These are phyloP conservation scores for Varanus salvator DNA, from an alignment of 2,113 vertebrate species.

Conservation along the genomic window DNA sequence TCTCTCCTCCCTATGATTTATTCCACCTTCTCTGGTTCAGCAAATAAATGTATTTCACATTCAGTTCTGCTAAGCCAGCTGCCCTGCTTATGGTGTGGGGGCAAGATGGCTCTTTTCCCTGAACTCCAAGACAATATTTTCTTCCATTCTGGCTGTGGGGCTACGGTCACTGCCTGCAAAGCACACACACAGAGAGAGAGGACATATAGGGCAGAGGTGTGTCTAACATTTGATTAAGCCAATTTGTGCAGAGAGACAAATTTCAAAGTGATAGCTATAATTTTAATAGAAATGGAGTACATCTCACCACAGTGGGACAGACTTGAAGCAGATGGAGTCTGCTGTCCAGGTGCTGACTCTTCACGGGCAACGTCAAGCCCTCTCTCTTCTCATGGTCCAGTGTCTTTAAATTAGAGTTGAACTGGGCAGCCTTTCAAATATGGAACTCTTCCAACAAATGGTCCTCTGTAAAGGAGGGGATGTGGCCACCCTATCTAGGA, in stretches of 20 bases:
- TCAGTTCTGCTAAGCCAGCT: not conserved
- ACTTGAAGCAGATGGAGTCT: too few relatives aligned
- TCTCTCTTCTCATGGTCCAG: too few relatives aligned
- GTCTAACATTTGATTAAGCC: too few relatives aligned
- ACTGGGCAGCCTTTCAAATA: not conserved
- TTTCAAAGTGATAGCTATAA: too few relatives aligned
- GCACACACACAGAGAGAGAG: not conserved
- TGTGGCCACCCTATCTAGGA: too few relatives aligned
- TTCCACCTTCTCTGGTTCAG: conserved; percentile 62
- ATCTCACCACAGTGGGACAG: too few relatives aligned
- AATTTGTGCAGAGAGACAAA: not conserved
- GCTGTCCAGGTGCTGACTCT: too few relatives aligned
- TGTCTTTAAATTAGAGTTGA: not conserved
- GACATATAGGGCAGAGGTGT: not conserved
- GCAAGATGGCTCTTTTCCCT: not conserved
- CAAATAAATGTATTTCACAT: not conserved
- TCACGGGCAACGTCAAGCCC: too few relatives aligned
- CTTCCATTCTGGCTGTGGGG: not conserved
- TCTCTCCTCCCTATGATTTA: conserved; percentile 56
- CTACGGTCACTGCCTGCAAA: too few relatives aligned
- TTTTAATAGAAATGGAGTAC: too few relatives aligned
- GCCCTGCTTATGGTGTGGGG: too few relatives aligned
- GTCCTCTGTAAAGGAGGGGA: too few relatives aligned
- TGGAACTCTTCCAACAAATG: not conserved
- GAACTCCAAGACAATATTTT: not conserved